A percentile compares a stretch with the other conserved stretches of the same genome.
Conservation (phyloP, 1,140 invertebrate species). For the Plodia interpunctella region DNA sequence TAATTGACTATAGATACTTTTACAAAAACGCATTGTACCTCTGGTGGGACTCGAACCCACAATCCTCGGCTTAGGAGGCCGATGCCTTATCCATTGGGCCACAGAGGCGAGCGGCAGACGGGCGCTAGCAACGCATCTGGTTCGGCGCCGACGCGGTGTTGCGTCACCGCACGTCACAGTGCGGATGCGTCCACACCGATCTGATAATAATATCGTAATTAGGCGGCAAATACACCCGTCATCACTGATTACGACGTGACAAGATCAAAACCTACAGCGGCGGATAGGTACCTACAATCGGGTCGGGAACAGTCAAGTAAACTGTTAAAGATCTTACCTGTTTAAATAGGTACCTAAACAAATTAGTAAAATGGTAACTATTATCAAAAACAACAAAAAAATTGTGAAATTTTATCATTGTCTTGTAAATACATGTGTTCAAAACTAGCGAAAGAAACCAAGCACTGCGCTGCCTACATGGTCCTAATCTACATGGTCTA, state of each 20-base stretch:
- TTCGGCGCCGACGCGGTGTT: slow-evolving; percentile 34
- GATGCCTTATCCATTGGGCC: slow-evolving; percentile 87
- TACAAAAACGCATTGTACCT: slow-evolving; percentile 75
- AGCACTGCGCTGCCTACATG: no score
- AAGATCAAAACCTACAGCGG: background rate
- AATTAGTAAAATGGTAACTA: no score
- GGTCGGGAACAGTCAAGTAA: no score
- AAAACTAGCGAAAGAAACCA: no score
- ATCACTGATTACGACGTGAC: background rate
- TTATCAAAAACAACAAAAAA: no score
- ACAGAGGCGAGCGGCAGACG: slow-evolving; percentile 77
- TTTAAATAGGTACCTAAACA: no score
- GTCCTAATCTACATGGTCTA: no score
- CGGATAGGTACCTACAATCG: background rate
- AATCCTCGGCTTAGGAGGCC: slow-evolving; percentile 86
- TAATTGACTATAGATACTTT: background rate
- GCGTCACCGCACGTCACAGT: slow-evolving; percentile 51
- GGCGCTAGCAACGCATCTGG: slow-evolving; percentile 32
- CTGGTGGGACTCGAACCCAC: slow-evolving; percentile 86
- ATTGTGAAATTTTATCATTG: no score
- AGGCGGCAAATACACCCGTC: background rate
- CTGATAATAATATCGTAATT: slow-evolving; percentile 12
- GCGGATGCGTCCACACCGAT: slow-evolving; percentile 30
- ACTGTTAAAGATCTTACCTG: no score
- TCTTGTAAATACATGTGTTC: no score